Base-by-base conservation (phyloP, 2,113 vertebrate genomes). In the Hippopotamus amphibius region DNA sequence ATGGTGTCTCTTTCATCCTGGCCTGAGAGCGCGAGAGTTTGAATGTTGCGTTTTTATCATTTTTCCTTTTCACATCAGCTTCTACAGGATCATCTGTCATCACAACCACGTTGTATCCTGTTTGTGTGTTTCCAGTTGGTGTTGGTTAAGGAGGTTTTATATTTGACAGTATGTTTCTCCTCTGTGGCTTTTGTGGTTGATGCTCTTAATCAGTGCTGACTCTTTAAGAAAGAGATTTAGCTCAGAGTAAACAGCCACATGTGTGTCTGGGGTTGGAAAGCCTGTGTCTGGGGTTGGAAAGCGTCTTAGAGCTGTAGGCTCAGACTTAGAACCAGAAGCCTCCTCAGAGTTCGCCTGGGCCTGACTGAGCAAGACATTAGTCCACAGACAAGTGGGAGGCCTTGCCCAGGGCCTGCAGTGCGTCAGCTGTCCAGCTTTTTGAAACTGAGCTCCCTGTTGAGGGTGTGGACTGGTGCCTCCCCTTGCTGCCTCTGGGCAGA, bases 1-100 rank as follows among this genome's bases (percentile, higher is more conserved):
- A 53, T 82, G 61, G 19, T 59, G 96, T 91, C 85, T 69, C 97
- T 98, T 97, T 97, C 87, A 83, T 98, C 98, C 89, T 82, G 66
- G 97, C 97, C 96, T 71, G 98, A 97, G 88, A 97, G 57, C 95
- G 65, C 6, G 50, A 2, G 84, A 86, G 92, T 92, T 96, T 80
- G 57, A 90, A 43, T 87, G 63, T 87, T 95, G 63, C 4, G 0
- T 85, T 71, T 87, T 74, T 53, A 14, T 48, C 1, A 2, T 37
- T n/a, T 79, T 96, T 85, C 96, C 96, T 98, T 91, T 96, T 90
- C 95, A 90, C 91, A 68, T 57, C 93, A 80, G 71, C 43, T 24
- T 10, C 81, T 4, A 0, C 3, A 0, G 61, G 76, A 4, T 37
- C 65, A 15, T 72, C 90, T 65, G 69, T 88, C 46, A 26, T 88